phyloP scores from a whole-genome alignment of 2,888 invertebrate species.

The Antitype chi region DNA sequence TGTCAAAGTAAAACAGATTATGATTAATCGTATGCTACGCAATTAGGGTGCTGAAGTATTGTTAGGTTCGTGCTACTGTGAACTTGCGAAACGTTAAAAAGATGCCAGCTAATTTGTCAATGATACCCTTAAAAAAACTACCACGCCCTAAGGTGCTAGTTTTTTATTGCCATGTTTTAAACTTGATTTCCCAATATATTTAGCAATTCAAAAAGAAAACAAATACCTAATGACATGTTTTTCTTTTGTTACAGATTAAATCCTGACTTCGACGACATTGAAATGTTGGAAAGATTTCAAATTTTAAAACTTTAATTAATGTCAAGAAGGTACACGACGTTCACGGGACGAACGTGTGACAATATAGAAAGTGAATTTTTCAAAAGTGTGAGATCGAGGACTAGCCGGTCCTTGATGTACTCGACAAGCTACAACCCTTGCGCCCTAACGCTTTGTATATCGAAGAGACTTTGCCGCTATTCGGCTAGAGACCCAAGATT shows the following conservation, averaged over 20 bases:
- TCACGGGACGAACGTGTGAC: conserved; percentile 78
- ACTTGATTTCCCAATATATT: background rate
- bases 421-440: conserved; percentile 88
- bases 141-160: background rate
- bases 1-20: too few species aligned
- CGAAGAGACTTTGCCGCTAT: conserved; percentile 88
- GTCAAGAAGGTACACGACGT: conserved; percentile 83
- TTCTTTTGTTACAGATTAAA: conserved; percentile 84
- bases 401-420: conserved; percentile 90
- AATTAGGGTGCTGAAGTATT: too few species aligned
- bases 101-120: background rate
- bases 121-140: background rate
- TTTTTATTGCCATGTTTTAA: conserved; percentile 8
- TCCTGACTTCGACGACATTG: conserved; percentile 74
- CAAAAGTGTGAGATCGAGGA: conserved; percentile 87
- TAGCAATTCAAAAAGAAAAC: too few species aligned
- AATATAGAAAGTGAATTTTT: conserved; percentile 86
- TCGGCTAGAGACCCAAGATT: conserved; percentile 91
- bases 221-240: conserved; percentile 24
- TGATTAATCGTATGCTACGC: too few species aligned
- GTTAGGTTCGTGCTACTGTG: background rate
- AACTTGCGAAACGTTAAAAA: background rate
- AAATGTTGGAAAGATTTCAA: conserved; percentile 82
- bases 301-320: conserved; percentile 86
- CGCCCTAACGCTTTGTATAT: conserved; percentile 87